phyloP scores from a whole-genome alignment of 1,140 invertebrate genomes.

The Platorchestia sp. region DNA sequence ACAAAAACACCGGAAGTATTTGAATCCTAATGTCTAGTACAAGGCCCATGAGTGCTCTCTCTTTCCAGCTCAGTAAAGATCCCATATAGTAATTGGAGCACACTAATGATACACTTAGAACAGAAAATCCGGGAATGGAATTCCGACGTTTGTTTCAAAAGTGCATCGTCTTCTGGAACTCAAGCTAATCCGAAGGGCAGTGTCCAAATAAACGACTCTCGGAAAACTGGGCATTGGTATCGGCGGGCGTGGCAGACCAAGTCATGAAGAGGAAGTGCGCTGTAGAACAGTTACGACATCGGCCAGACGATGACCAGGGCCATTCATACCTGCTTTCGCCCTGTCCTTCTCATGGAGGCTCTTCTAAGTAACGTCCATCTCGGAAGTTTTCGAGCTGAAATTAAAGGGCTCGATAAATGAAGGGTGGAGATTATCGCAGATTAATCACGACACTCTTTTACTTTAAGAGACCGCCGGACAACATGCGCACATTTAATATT shows the following conservation, averaged over 20 bases:
- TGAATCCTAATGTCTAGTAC: background rate
- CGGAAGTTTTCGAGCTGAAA: background rate
- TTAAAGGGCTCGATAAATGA: background rate
- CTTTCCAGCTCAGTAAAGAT: background rate
- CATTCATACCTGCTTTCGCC: background rate
- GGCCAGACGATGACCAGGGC: background rate
- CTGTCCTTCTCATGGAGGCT: slow-evolving; percentile 18
- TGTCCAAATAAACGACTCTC: background rate
- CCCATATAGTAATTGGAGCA: background rate
- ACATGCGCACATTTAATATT: background rate
- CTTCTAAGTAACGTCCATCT: background rate
- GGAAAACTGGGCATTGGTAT: background rate
- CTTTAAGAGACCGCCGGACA: background rate
- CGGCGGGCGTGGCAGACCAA: background rate
- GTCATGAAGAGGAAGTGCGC: background rate
- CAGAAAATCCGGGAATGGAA: background rate
- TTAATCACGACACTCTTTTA: background rate
- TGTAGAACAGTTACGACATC: background rate
- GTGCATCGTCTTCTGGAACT: background rate
- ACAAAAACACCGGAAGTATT: slow-evolving; percentile 37
- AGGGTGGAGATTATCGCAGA: background rate
- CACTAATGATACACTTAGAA: background rate
- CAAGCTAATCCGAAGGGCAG: background rate
- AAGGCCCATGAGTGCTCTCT: background rate
- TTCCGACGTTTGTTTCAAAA: background rate